phyloP scores from a whole-genome alignment of 2,797 vertebrate genomes.

The Centropyge bicolor region DNA sequence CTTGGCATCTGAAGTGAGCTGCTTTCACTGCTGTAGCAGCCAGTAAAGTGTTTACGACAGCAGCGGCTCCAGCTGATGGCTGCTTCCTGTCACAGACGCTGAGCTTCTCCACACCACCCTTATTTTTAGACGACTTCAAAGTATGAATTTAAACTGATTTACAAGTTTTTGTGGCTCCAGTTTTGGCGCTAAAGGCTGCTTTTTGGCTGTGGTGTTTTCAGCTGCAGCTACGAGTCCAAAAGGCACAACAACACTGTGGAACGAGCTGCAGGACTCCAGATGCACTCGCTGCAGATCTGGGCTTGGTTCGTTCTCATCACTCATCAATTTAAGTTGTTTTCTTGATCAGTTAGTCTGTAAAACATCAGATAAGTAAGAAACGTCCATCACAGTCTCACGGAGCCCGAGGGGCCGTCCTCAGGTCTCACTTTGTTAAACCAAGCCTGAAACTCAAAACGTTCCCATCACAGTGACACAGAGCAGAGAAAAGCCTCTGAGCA shows the following conservation, averaged over 20 bases:
- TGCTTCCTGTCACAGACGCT: constrained; percentile 36
- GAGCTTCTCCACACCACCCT: not conserved
- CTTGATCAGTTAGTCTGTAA: not conserved
- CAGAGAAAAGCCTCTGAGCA: not conserved
- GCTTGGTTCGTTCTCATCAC: not conserved
- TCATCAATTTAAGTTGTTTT: not conserved
- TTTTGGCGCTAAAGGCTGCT: not conserved
- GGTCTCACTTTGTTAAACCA: not conserved
- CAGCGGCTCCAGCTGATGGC: constrained; percentile 18
- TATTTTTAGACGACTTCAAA: constrained; percentile 49
- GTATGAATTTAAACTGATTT: constrained; percentile 26
- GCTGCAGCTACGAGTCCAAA: not conserved
- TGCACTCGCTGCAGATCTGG: not conserved
- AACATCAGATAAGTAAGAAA: not conserved
- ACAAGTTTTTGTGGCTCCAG: constrained; percentile 3
- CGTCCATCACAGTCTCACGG: not conserved
- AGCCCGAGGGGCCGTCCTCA: not conserved
- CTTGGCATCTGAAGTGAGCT: not conserved
- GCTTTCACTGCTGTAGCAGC: not conserved
- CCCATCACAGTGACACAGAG: not conserved
- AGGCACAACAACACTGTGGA: not conserved
- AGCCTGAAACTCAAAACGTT: not conserved
- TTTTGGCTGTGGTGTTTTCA: constrained; percentile 2
- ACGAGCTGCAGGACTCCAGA: not conserved
- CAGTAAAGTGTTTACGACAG: constrained; percentile 8